Evolutionary conservation across 2,888 invertebrate genomes (phyloP), one percentile per base, ranked within the genome.

Genomic region (Nasonia oneida): DNA sequence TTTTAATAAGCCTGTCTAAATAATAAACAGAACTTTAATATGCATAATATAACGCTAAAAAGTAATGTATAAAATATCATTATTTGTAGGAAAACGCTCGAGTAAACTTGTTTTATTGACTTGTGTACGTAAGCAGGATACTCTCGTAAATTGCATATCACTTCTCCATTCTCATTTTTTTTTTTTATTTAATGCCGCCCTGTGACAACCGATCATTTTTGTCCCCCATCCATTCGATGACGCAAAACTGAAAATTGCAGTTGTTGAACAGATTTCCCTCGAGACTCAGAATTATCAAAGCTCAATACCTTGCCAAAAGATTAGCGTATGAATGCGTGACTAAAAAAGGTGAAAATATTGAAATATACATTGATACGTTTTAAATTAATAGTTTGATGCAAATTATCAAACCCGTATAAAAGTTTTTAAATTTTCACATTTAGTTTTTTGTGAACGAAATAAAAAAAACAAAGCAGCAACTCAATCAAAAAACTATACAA

Each of bases 221-320:
- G 23, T 61, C 33, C 10, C 50, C 53, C 15, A 39, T 37, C 64
- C 37, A 61, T 3, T n/a, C 70, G 14, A 73, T 83, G 71, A 79
- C 73, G 83, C 78, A 83, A 78, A 79, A 23, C 33, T 42, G 39
- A 78, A 73, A 83, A 83, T 83, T 78, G 61, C 83, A 73, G 61
- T 83, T 79, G 50, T 76, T 61, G 61, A 53, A 67, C 53, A 29
- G 18, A n/a, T 81, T 33, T 53, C 39, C 70, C 70, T 33, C 33
- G n/a, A n/a, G n/a, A 23, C 10, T 47, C 33, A 47, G 6, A 39
- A 61, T 61, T 61, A 61, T 23, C 23, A 23, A 8, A 23, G 61
- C n/a, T 5, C n/a, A 61, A 61, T 8, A 23, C 10, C 12, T 61
- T 61, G 61, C 23, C 8, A 18, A 53, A 53, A 47, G 47, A 47